Percentiles rank a stretch among this genome's conserved stretches.
Conservation (phyloP, 2,113 vertebrate species). For the Heterotis niloticus region DNA sequence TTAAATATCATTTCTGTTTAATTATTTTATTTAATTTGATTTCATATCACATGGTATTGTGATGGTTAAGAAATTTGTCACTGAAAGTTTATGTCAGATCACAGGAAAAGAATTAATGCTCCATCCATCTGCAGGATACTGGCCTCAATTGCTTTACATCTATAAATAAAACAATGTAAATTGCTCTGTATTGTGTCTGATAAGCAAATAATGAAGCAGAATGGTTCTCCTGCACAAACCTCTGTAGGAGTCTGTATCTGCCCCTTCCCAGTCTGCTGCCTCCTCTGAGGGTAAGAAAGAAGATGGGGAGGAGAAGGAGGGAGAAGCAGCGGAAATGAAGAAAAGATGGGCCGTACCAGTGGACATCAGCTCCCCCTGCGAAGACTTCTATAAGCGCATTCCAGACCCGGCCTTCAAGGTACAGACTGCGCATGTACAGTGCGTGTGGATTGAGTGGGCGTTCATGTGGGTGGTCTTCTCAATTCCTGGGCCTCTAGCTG, state of each 20-base stretch:
- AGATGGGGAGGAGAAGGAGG: slow-evolving; percentile 33
- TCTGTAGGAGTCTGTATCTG: slow-evolving; percentile 47
- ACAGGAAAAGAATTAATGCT: background rate
- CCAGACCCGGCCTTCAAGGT: slow-evolving; percentile 85
- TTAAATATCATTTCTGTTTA: background rate
- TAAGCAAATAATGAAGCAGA: background rate
- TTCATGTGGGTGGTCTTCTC: background rate
- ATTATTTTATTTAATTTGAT: background rate
- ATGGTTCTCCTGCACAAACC: background rate
- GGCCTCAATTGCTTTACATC: too few species aligned
- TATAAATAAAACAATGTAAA: too few species aligned
- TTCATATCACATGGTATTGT: background rate
- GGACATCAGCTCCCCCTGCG: slow-evolving; percentile 72
- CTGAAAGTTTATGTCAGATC: too few species aligned
- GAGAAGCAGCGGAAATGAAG: slow-evolving; percentile 48
- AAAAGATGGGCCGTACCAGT: slow-evolving; percentile 86
- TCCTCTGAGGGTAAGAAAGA: slow-evolving; percentile 35
- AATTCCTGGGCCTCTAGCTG: background rate
- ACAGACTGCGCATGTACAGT: background rate
- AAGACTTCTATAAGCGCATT: slow-evolving; percentile 82
- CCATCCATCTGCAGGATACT: background rate
- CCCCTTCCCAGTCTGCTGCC: slow-evolving; percentile 23
- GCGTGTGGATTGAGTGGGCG: background rate
- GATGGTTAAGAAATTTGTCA: background rate
- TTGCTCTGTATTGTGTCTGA: too few species aligned